These are phyloP conservation scores for Diabrotica virgifera DNA, from an alignment of 1,140 invertebrate species.

Conservation along the genomic window DNA sequence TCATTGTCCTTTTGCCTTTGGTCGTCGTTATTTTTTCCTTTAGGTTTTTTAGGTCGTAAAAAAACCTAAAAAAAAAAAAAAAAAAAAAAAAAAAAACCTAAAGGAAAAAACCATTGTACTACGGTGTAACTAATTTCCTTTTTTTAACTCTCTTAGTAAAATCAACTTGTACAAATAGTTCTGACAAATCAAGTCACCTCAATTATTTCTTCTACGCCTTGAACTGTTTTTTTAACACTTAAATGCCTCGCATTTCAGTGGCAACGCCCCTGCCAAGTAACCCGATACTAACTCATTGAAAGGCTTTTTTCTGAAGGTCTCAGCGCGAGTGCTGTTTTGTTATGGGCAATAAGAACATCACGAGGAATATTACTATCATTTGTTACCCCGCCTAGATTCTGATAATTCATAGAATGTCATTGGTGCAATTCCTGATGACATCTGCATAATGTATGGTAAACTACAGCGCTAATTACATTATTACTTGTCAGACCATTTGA, in stretches of 20 bases:
- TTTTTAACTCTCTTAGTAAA: too few relatives aligned
- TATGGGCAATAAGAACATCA: constrained; percentile 5
- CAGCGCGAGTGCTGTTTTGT: background rate
- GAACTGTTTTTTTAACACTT: background rate
- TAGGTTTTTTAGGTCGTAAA: too few relatives aligned
- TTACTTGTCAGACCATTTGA: constrained; percentile 7
- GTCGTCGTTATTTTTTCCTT: too few relatives aligned
- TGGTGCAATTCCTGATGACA: constrained; percentile 10
- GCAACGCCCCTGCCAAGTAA: background rate
- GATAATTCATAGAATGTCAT: constrained; percentile 10
- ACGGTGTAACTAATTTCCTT: too few relatives aligned
- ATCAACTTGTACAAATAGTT: too few relatives aligned
- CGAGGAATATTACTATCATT: constrained; percentile 7
- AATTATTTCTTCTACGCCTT: too few relatives aligned
- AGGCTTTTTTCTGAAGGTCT: background rate
- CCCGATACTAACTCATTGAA: background rate
- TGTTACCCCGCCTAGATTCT: constrained; percentile 6
- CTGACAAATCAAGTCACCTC: too few relatives aligned
- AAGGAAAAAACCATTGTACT: too few relatives aligned
- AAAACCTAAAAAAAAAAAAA: too few relatives aligned
- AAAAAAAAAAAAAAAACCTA: too few relatives aligned
- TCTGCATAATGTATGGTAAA: constrained; percentile 10
- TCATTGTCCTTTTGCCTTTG: too few relatives aligned
- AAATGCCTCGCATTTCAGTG: background rate
- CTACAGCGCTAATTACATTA: constrained; percentile 6